These are phyloP conservation scores for Dione juno DNA, from an alignment of 2,888 invertebrate species.

Conservation along the genomic window DNA sequence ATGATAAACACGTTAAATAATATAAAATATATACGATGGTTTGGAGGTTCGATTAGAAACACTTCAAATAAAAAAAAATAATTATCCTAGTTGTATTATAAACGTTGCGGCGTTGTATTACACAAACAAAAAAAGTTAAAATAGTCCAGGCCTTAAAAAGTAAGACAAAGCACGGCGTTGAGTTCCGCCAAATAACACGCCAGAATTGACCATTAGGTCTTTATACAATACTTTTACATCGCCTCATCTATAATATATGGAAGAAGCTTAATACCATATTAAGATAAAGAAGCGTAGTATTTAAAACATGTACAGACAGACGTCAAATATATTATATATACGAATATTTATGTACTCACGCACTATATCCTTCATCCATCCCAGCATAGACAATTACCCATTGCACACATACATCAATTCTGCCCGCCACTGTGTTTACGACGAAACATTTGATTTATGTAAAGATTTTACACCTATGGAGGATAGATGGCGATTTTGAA, in stretches of 20 bases:
- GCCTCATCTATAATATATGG: too few species aligned
- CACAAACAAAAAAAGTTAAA: not conserved
- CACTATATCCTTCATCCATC: constrained; percentile 56
- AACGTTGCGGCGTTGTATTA: too few species aligned
- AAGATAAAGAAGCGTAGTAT: too few species aligned
- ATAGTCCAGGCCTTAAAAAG: not conserved
- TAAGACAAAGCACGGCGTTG: not conserved
- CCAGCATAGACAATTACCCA: constrained; percentile 64
- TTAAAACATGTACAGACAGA: not conserved
- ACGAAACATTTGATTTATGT: constrained; percentile 61
- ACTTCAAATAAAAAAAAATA: too few species aligned
- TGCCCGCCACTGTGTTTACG: constrained; percentile 53
- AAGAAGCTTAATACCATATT: too few species aligned
- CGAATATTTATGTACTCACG: constrained; percentile 32
- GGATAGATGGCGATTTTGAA: not conserved
- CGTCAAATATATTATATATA: not conserved
- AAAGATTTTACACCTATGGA: not conserved
- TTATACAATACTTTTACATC: too few species aligned
- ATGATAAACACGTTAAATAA: too few species aligned
- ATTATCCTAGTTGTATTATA: too few species aligned
- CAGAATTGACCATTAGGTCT: too few species aligned
- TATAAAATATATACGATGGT: too few species aligned
- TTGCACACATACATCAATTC: constrained; percentile 59
- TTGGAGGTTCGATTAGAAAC: too few species aligned
- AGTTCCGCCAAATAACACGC: not conserved